Percentiles rank a stretch among this genome's conserved stretches.
These are phyloP conservation scores for Sebastes kiyomatsui DNA, from an alignment of 2,797 vertebrate genomes.

Conservation along the genomic window DNA sequence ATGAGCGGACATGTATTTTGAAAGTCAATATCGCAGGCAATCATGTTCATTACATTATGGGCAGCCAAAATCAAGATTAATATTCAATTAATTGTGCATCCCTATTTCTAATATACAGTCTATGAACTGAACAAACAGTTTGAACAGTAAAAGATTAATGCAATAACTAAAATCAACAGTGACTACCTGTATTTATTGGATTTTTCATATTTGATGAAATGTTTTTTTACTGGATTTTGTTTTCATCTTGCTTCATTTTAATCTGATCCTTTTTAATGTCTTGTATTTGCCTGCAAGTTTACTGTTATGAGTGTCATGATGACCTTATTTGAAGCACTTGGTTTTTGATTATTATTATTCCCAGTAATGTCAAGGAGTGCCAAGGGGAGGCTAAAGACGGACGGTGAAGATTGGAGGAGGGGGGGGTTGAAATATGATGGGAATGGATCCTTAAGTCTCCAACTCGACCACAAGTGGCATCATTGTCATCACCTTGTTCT, in stretches of 20 bases:
- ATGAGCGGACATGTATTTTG: no score
- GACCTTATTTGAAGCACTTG: not conserved
- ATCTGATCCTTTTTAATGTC: not conserved
- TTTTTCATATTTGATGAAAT: not conserved
- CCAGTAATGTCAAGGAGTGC: slow-evolving; percentile 31
- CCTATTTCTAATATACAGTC: not conserved
- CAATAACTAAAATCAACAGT: not conserved
- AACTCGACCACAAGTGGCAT: slow-evolving; percentile 81
- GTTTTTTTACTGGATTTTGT: not conserved
- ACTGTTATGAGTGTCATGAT: not conserved
- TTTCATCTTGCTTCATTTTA: not conserved
- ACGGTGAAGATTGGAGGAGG: slow-evolving; percentile 9
- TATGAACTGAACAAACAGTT: not conserved
- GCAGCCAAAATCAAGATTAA: no score
- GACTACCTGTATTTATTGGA: not conserved
- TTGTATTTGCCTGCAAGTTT: not conserved
- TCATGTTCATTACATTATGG: no score
- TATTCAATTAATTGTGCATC: no score
- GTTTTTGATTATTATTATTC: slow-evolving; percentile 16
- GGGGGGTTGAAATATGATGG: slow-evolving; percentile 45
- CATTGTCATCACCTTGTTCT: slow-evolving; percentile 87
- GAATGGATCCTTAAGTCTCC: slow-evolving; percentile 71
- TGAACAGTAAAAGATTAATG: not conserved
- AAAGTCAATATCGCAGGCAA: no score
- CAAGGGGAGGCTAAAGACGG: slow-evolving; percentile 34